Percentiles rank a stretch among this genome's conserved stretches.
Evolutionary conservation across 2,113 vertebrate genomes (phyloP).

Genomic region (Pungitius pungitius): DNA sequence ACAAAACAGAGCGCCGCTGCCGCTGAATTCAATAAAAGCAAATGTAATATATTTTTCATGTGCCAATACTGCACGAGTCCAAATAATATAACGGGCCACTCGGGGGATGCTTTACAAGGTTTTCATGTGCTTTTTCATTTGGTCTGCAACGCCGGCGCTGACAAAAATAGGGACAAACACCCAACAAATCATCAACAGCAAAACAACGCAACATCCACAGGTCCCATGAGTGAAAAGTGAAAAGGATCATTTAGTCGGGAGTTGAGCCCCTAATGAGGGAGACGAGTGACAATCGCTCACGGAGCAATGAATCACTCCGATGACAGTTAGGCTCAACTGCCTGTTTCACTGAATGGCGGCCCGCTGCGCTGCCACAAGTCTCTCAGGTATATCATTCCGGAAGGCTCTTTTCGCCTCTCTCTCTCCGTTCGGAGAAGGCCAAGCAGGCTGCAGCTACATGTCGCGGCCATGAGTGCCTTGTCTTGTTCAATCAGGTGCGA

Average conservation of each 20-base stretch:
- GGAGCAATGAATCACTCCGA: slow-evolving; percentile 1
- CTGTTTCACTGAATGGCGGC: not conserved
- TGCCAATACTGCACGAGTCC: slow-evolving; percentile 27
- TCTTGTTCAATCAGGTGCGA: slow-evolving; percentile 71
- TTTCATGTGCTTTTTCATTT: slow-evolving; percentile 39
- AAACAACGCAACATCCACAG: not conserved
- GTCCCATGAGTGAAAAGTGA: not conserved
- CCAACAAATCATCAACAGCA: slow-evolving; percentile 5
- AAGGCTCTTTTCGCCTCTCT: not conserved
- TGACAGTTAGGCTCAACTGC: not conserved
- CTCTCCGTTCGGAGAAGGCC: too few relatives aligned
- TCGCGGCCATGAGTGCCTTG: slow-evolving; percentile 53
- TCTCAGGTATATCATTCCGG: slow-evolving; percentile 8
- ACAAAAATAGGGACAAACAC: slow-evolving; percentile 10
- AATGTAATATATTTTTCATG: slow-evolving; percentile 61
- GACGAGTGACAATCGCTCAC: not conserved
- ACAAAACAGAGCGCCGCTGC: slow-evolving; percentile 56
- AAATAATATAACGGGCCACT: slow-evolving; percentile 46
- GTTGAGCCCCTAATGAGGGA: not conserved
- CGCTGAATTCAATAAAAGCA: slow-evolving; percentile 55
- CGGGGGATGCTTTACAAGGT: slow-evolving; percentile 34
- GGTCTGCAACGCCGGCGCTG: slow-evolving; percentile 18
- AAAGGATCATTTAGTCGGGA: not conserved
- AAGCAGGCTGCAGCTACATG: slow-evolving; percentile 32
- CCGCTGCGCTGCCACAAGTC: slow-evolving; percentile 17